Conservation (phyloP, 2,113 vertebrate genomes). For the Platichthys stellatus region DNA sequence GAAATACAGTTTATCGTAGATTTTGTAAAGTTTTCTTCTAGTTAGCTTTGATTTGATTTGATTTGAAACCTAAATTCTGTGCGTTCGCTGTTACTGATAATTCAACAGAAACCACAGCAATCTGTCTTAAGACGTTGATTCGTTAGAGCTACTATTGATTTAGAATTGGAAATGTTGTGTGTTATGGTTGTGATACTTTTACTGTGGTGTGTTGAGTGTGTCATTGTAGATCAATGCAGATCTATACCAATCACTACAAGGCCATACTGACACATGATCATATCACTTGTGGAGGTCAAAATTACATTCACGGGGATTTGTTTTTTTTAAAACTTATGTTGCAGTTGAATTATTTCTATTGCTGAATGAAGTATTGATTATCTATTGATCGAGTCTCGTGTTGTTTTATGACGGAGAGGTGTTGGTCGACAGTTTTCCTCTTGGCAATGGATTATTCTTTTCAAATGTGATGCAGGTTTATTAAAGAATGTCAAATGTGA, state of each 20-base stretch:
- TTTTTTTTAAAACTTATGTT: neutral
- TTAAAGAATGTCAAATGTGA: neutral
- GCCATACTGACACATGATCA: constrained; percentile 29
- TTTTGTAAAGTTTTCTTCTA: neutral
- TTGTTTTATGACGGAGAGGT: constrained; percentile 12
- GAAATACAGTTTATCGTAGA: neutral
- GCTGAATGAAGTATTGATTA: constrained; percentile 75
- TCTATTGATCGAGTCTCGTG: constrained; percentile 25
- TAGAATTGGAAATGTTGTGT: neutral
- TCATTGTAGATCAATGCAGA: neutral
- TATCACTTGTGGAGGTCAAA: constrained; percentile 42
- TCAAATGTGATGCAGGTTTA: neutral
- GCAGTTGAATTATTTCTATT: constrained; percentile 44
- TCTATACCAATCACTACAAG: constrained; percentile 12
- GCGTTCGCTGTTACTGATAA: neutral
- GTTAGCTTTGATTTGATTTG: neutral
- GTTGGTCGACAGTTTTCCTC: neutral
- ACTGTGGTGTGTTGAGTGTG: constrained; percentile 19
- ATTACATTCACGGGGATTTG: constrained; percentile 55
- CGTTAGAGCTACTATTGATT: neutral
- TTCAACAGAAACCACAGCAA: neutral
- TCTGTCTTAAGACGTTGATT: neutral
- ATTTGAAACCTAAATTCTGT: neutral
- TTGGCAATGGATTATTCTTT: neutral
- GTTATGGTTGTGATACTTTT: constrained; percentile 18